Base-by-base conservation (phyloP, 1,140 invertebrate species). In the Coboldia fuscipes region DNA sequence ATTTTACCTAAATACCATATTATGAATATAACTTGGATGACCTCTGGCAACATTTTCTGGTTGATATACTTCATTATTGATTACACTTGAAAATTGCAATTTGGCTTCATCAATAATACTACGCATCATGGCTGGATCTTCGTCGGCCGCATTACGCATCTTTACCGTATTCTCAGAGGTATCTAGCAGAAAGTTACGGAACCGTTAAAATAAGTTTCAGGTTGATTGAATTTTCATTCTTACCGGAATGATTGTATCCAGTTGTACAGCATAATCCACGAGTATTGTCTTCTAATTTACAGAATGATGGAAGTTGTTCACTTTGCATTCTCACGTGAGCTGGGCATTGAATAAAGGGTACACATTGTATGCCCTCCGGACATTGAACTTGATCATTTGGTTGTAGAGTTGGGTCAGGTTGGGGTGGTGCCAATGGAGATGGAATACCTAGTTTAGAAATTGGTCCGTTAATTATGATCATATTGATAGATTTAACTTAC, bases 261-360 rank as follows among this genome's bases (percentile, higher is more conserved):
- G 67, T 68, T 12, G 53, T 51, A 38, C 70, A 72, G 40, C 68
- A 70, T 9, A 66, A 56, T 2, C 70, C 68, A 10, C 46, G 42
- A 34, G 51, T 48, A 0, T 52, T 53, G 3, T 39, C 45, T 2
- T 51, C 42, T 4, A 66, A 43, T 36, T 63, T 59, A 33, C 70
- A 71, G 9, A 47, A 46, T 7, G 45, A 45, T 14, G 50, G 54
- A 28, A 56, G 54, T 34, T 60, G 55, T 6, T 48, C 41, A 1
- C 48, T 47, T 6, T 42, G 39, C 36, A 57, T 48, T 10, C 60
- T 45, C 1, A 69, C 44, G 42, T 68, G 66, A 0, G 66, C 68
- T 1, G 70, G 68, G 43, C 68, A 72, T 43, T 66, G 62, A n/a
- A 72, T 60, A 37, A 53, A 57, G 0, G 66, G 60, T 1, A 67